Conservation (phyloP, 2,888 invertebrate genomes). For the Zaprionus lineosus region DNA sequence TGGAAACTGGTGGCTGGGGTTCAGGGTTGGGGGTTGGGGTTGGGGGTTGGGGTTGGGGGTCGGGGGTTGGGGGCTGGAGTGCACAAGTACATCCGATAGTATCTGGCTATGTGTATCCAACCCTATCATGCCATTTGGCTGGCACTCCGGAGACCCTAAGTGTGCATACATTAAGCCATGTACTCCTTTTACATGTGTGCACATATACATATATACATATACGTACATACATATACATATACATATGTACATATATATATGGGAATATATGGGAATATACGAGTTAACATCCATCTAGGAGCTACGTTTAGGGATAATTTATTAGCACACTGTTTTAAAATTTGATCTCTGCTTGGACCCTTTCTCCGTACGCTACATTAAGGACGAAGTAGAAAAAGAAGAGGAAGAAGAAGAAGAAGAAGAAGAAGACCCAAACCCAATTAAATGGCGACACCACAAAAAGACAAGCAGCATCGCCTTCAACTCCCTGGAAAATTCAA, state of each 20-base stretch:
- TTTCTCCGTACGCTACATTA: too few relatives aligned
- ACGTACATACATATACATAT: constrained; percentile 5
- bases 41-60: neutral
- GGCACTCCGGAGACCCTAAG: constrained; percentile 57
- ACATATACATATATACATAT: neutral
- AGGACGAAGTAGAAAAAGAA: too few relatives aligned
- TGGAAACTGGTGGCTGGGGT: too few relatives aligned
- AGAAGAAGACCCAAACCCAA: constrained; percentile 40
- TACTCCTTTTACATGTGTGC: constrained; percentile 13
- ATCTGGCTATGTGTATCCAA: constrained; percentile 52
- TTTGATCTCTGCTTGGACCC: constrained; percentile 10
- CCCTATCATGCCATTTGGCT: constrained; percentile 59
- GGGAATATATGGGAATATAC: neutral
- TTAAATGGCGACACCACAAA: constrained; percentile 33
- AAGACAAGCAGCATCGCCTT: constrained; percentile 21
- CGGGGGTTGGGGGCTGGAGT: neutral
- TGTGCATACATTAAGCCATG: constrained; percentile 61
- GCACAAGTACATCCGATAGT: constrained; percentile 24
- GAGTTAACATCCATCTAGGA: neutral
- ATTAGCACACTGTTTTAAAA: constrained; percentile 25
- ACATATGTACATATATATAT: constrained; percentile 16
- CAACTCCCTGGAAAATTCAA: constrained; percentile 9
- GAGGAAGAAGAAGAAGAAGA: too few relatives aligned
- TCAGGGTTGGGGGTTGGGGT: neutral
- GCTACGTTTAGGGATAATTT: constrained; percentile 17